Conservation (phyloP, 2,113 vertebrate species). For the Marmota monax region DNA sequence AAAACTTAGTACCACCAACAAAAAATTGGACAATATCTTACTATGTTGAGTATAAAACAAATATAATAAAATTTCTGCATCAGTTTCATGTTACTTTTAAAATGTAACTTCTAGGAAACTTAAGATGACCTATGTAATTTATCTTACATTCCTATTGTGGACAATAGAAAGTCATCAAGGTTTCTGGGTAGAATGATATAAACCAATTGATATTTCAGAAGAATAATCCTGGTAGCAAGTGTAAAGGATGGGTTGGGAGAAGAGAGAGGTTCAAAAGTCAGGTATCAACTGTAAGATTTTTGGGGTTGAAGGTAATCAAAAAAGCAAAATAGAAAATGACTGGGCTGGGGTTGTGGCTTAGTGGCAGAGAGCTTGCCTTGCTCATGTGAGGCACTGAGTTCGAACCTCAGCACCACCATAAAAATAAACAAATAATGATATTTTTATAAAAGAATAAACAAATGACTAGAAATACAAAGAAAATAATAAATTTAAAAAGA, state of each 20-base stretch:
- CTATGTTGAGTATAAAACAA: conserved; percentile 43
- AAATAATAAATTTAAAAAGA: background rate
- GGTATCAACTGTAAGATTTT: background rate
- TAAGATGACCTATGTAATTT: background rate
- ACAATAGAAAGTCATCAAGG: background rate
- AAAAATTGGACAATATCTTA: background rate
- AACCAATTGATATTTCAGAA: conserved; percentile 13
- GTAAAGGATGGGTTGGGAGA: background rate
- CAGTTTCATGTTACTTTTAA: background rate
- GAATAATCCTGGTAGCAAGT: background rate
- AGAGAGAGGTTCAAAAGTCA: background rate
- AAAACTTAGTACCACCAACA: conserved; percentile 32
- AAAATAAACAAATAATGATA: too few relatives aligned
- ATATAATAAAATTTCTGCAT: background rate
- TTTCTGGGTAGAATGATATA: conserved; percentile 24
- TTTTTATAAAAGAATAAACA: too few relatives aligned
- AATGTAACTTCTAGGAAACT: conserved; percentile 20
- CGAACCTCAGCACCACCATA: too few relatives aligned
- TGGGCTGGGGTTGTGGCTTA: background rate
- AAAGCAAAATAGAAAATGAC: conserved; percentile 15
- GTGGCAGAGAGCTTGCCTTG: too few relatives aligned
- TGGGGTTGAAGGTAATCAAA: background rate
- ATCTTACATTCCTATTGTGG: background rate
- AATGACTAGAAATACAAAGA: conserved; percentile 38
- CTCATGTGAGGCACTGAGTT: too few relatives aligned